Evolutionary conservation across 2,113 vertebrate species (phyloP), one percentile per base, ranked within the genome.

Genomic region (Polypterus senegalus): DNA sequence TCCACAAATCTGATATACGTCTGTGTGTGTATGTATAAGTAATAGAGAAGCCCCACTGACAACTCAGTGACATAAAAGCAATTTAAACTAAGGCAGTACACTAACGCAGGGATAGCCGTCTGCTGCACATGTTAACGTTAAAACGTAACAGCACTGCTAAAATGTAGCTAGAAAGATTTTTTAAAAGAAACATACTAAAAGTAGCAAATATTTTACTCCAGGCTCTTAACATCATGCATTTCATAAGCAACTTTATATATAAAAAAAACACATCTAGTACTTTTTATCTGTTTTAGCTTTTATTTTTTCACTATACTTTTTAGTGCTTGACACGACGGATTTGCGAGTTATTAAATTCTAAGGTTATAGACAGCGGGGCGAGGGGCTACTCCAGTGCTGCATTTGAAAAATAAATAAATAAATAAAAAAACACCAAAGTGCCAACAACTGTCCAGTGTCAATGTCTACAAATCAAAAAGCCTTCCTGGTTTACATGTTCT

Each of bases 141-240:
- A 83, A 81, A 84, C 82, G 89, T 85, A 87, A 84, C 86, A 91
- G 91, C 92, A 81, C 83, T 80, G 90, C 88, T 82, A 82, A 86
- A 80, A 78, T 79, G 77, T 80, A 82, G 86, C 77, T 58, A 79
- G 69, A 74, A 69, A 70, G 68, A 27, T 27, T 27, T 27, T 27
- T 27, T 27, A 27, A 71, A 76, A 81, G 77, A 82, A 83, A 85
- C 80, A 87, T 81, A 74, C 76, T 78, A 81, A 87, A 86, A 71
- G 86, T 79, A 79, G 84, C 84, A 87, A 85, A 80, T 82, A 79
- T 71, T 74, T 82, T 86, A 85, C 83, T 82, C 85, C 83, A 91
- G 88, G 87, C 76, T 86, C 88, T 89, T 79, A 82, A 88, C 84
- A 88, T 93, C 94, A 98, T 98, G 95, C 95, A 96, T 86, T 89